Conservation (phyloP, 1,140 invertebrate genomes). For the Drosophila malerkotliana region DNA sequence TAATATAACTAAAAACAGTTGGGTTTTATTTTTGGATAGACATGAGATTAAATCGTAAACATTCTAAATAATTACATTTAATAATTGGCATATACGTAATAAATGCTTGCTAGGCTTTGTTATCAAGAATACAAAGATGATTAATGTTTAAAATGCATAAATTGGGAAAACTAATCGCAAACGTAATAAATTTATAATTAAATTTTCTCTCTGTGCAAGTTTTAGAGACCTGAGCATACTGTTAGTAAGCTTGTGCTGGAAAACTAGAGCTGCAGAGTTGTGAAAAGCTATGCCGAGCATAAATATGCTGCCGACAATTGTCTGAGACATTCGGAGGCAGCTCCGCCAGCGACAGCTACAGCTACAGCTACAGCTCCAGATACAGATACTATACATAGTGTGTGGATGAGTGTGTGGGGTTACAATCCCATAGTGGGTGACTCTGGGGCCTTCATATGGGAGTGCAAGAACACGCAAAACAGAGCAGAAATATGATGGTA, state of each 20-base stretch:
- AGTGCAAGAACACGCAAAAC: constrained; percentile 42
- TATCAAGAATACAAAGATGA: neutral
- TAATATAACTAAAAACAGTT: too few relatives aligned
- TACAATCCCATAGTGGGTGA: constrained; percentile 12
- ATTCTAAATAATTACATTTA: too few relatives aligned
- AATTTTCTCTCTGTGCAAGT: constrained; percentile 15
- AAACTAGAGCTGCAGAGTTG: constrained; percentile 8
- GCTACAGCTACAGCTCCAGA: neutral
- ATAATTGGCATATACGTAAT: neutral
- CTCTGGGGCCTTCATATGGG: constrained; percentile 19
- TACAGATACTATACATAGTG: neutral
- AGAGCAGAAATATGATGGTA: constrained; percentile 44
- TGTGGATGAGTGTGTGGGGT: constrained; percentile 15
- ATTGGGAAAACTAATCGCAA: too few relatives aligned
- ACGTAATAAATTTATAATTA: neutral
- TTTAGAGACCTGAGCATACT: constrained; percentile 17
- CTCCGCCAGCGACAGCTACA: constrained; percentile 7
- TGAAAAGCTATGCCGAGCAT: constrained; percentile 51
- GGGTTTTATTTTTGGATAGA: too few relatives aligned
- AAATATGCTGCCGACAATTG: constrained; percentile 78
- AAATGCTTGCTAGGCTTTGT: neutral
- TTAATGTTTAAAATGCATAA: neutral
- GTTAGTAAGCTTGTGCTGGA: neutral
- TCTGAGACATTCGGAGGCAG: constrained; percentile 68
- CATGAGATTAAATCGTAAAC: too few relatives aligned